Evolutionary conservation across 2,113 vertebrate species (phyloP).

Genomic region (Hassar affinis): DNA sequence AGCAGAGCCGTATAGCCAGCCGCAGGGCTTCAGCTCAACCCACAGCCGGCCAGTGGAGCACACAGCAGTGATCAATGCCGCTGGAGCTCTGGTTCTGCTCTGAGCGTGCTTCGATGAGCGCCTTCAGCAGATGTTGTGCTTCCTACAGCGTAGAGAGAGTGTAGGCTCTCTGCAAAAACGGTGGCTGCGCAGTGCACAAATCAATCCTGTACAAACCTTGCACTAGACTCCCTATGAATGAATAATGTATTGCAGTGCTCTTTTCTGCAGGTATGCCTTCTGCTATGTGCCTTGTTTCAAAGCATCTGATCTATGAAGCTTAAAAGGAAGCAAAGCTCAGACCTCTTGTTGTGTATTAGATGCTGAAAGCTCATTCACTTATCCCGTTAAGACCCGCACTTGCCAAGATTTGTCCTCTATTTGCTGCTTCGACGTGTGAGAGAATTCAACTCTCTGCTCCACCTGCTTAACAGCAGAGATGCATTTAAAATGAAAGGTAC

Average conservation of each 20-base stretch:
- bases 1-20: not conserved
- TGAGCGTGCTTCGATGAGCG: not conserved
- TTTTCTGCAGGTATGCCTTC: not conserved
- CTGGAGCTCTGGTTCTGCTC: not conserved
- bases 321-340: constrained; percentile 5
- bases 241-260: not conserved
- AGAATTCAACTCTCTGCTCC: not conserved
- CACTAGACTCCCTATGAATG: not conserved
- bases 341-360: constrained; percentile 3
- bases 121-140: not conserved
- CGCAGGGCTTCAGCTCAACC: not conserved
- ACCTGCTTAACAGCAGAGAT: not conserved
- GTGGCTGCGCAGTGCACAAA: not conserved
- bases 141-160: not conserved
- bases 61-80: constrained; percentile 1
- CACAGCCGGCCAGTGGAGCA: not conserved
- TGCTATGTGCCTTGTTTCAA: not conserved
- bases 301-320: not conserved
- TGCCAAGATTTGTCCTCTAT: constrained; percentile 18
- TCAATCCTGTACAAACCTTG: not conserved
- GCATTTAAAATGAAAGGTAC: not conserved
- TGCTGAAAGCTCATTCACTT: not conserved
- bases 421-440: not conserved
- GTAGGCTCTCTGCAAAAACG: not conserved
- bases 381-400: not conserved